Percentiles rank a stretch among this genome's conserved stretches.
These are phyloP conservation scores for Tetrax tetrax DNA, from an alignment of 2,113 vertebrate genomes.

Conservation along the genomic window DNA sequence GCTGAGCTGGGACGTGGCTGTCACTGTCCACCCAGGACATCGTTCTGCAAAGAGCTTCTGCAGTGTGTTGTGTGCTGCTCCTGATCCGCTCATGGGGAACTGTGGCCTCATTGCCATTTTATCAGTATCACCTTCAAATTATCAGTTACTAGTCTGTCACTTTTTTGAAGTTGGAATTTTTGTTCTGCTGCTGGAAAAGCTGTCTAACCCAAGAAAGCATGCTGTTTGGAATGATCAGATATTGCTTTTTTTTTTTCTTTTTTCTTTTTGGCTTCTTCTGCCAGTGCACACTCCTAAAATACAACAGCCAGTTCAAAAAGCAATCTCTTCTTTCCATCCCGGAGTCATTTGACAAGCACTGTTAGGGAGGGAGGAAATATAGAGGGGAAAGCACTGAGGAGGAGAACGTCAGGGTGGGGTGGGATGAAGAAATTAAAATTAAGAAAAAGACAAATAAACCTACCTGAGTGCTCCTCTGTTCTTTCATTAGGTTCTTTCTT, in stretches of 20 bases:
- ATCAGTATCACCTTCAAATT: not conserved
- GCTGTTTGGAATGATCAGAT: not conserved
- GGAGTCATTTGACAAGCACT: not conserved
- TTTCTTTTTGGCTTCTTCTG: not conserved
- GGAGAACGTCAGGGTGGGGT: not conserved
- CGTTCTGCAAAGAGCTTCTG: not conserved
- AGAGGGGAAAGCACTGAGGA: not conserved
- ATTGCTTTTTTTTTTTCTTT: not conserved
- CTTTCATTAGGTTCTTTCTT: not conserved
- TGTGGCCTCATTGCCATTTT: not conserved
- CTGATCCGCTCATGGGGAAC: not conserved
- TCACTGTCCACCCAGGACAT: not conserved
- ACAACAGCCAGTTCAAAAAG: not conserved
- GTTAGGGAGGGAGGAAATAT: not conserved
- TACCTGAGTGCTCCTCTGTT: not conserved
- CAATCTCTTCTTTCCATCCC: not conserved
- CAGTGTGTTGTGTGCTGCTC: not conserved
- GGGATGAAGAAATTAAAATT: not conserved
- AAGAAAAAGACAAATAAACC: not conserved
- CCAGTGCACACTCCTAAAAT: not conserved
- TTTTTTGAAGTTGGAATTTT: not conserved
- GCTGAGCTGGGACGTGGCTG: rapidly evolving
- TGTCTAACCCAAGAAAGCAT: not conserved
- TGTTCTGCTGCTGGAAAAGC: not conserved
- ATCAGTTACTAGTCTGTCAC: not conserved